Evolutionary conservation across 2,888 invertebrate genomes (phyloP).

Genomic region (Phoenoteleia sp.): DNA sequence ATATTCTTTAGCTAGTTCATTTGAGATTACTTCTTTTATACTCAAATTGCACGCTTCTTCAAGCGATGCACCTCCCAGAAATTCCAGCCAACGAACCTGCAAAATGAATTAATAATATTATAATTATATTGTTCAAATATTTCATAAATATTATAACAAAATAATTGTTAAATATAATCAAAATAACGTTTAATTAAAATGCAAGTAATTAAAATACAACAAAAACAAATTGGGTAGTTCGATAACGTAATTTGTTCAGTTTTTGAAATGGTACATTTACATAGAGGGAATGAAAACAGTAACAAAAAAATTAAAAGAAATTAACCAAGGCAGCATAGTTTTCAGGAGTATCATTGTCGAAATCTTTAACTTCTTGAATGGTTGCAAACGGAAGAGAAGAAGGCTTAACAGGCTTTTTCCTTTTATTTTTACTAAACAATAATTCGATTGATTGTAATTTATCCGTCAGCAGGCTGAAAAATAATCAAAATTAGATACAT

Average conservation of each 20-base stretch:
- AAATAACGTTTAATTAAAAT: no score
- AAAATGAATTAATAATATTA: background rate
- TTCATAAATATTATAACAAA: background rate
- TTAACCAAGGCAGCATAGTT: background rate
- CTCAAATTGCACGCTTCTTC: conserved; percentile 21
- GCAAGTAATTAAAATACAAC: no score
- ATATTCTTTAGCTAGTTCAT: background rate
- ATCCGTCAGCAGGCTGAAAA: no score
- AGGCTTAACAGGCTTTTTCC: conserved; percentile 14
- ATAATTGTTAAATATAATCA: background rate
- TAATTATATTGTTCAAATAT: background rate
- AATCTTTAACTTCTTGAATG: background rate
- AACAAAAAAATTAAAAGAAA: background rate
- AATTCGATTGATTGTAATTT: no score
- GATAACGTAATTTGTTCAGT: background rate
- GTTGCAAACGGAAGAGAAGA: background rate
- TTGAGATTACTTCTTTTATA: conserved; percentile 12
- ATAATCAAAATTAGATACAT: no score
- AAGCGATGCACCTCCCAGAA: conserved; percentile 10
- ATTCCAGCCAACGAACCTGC: conserved; percentile 38
- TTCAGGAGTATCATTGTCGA: background rate
- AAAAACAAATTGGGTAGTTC: no score
- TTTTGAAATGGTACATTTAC: no score
- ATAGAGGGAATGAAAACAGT: no score
- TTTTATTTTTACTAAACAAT: no score